These are phyloP conservation scores for Lasioglossum pauxillum DNA, from an alignment of 2,888 invertebrate genomes.

Conservation along the genomic window DNA sequence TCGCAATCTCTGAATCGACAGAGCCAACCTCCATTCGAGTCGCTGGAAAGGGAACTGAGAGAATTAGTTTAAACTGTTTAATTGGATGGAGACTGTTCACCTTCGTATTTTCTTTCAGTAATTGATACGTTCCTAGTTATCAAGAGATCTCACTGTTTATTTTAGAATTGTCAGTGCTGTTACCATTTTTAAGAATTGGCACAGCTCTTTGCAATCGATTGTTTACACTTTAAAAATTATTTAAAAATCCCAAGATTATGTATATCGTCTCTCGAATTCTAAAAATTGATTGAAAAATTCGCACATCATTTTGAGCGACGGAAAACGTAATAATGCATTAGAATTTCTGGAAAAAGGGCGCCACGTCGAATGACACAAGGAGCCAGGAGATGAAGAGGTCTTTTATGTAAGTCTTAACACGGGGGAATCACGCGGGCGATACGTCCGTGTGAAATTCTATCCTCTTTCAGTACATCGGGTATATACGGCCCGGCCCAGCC, in stretches of 20 bases:
- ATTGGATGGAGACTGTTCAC: neutral
- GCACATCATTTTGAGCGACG: neutral
- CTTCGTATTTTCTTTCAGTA: neutral
- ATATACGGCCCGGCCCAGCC: neutral
- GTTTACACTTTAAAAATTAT: neutral
- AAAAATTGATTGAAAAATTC: neutral
- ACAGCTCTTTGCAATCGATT: neutral
- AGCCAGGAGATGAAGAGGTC: neutral
- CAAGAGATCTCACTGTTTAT: neutral
- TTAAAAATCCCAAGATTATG: neutral
- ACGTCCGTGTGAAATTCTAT: constrained; percentile 20
- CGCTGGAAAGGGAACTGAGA: neutral
- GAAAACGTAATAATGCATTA: neutral
- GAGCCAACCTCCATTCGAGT: neutral
- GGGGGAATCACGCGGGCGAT: neutral
- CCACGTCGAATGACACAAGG: neutral
- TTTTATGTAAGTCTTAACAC: neutral
- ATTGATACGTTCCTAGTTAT: neutral
- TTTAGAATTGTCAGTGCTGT: neutral
- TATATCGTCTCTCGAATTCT: neutral
- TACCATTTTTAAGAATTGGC: neutral
- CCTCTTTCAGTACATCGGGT: constrained; percentile 6
- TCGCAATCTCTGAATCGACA: neutral
- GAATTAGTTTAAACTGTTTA: neutral
- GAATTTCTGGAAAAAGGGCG: neutral